Evolutionary conservation across 2,888 invertebrate species (phyloP).

Genomic region (Podotricha telesiphe): DNA sequence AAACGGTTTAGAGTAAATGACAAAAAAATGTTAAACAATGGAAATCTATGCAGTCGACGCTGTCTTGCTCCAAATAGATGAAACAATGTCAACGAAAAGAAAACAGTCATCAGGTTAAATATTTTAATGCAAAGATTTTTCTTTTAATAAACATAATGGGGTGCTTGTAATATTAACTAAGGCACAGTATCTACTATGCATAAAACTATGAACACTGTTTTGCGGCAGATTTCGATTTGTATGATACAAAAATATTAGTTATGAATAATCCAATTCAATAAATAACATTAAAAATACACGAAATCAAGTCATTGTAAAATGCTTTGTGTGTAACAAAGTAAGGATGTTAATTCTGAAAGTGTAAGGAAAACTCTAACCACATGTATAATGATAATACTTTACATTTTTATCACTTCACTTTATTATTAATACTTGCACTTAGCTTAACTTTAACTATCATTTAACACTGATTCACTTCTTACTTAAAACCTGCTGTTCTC

Average conservation of each 20-base stretch:
- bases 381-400: too few species aligned
- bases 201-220: neutral
- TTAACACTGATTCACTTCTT: too few species aligned
- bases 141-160: constrained; percentile 23
- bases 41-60: constrained; percentile 24
- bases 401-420: too few species aligned
- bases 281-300: too few species aligned
- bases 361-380: too few species aligned
- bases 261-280: neutral
- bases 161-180: constrained; percentile 1
- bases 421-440: too few species aligned
- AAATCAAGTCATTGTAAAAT: too few species aligned
- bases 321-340: too few species aligned
- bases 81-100: constrained; percentile 28
- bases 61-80: constrained; percentile 29
- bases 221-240: neutral
- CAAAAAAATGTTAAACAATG: constrained; percentile 28
- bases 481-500: too few species aligned
- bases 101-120: constrained; percentile 25
- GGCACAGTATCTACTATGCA: neutral
- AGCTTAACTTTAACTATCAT: too few species aligned
- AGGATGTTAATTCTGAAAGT: too few species aligned
- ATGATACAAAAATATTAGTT: neutral
- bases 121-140: constrained; percentile 18
- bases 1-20: constrained; percentile 29